A percentile compares a stretch with the other conserved stretches of the same genome.
These are phyloP conservation scores for Rana temporaria DNA, from an alignment of 2,113 vertebrate species.

Conservation along the genomic window DNA sequence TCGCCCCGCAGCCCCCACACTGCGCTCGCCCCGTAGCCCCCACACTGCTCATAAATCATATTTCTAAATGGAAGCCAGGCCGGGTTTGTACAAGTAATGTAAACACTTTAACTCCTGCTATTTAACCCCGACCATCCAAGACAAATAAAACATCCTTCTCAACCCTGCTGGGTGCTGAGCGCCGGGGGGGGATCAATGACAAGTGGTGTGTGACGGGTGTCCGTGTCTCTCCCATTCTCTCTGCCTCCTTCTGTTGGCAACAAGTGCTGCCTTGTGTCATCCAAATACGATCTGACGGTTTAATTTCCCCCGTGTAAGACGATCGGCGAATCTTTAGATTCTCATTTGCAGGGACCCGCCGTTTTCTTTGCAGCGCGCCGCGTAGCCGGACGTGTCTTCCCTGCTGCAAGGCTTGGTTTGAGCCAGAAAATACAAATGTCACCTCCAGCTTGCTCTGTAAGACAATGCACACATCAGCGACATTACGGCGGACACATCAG, in stretches of 20 bases:
- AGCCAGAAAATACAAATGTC: no score
- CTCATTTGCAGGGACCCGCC: not conserved
- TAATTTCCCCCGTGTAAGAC: not conserved
- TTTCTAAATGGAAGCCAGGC: slow-evolving; percentile 18
- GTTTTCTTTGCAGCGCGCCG: not conserved
- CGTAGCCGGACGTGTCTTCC: not conserved
- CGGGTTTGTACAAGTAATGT: slow-evolving; percentile 42
- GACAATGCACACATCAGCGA: no score
- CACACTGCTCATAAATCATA: slow-evolving; percentile 39
- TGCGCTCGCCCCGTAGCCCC: slow-evolving; percentile 7
- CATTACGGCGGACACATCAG: no score
- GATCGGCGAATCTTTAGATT: not conserved
- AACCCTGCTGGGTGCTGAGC: slow-evolving; percentile 40
- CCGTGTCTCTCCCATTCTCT: not conserved
- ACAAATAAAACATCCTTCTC: slow-evolving; percentile 39
- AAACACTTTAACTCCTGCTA: slow-evolving; percentile 46
- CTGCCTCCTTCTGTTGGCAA: slow-evolving; percentile 8
- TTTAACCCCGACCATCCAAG: slow-evolving; percentile 37
- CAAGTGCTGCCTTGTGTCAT: slow-evolving; percentile 29
- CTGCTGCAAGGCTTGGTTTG: no score
- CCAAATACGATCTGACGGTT: not conserved
- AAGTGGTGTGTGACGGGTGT: slow-evolving; percentile 13
- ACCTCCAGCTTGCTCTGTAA: no score
- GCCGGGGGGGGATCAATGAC: slow-evolving; percentile 28
- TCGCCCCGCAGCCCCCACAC: slow-evolving; percentile 13